Conservation (phyloP, 37 sponge, comb jelly and placozoan genomes). For the Chondrilla cf. caribensis region DNA sequence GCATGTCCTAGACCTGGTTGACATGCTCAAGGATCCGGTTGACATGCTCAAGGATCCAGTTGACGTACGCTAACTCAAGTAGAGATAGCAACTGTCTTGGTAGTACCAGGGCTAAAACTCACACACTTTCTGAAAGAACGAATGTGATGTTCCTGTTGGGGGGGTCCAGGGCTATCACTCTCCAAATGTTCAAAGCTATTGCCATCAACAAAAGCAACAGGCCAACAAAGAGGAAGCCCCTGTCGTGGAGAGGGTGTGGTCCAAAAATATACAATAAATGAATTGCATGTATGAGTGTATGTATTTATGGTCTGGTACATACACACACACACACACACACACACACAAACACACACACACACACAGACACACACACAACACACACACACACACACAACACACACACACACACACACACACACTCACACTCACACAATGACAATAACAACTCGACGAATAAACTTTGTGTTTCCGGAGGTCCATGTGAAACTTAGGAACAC, state of each 20-base stretch:
- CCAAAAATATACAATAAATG: too few relatives aligned
- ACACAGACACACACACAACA: too few relatives aligned
- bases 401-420: too few relatives aligned
- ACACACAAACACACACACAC: not conserved
- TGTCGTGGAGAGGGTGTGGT: not conserved
- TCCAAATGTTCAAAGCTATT: not conserved
- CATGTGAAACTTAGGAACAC: conserved; percentile 8
- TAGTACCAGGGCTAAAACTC: too few relatives aligned
- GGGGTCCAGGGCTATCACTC: not conserved
- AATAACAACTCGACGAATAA: not conserved
- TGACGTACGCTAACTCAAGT: too few relatives aligned
- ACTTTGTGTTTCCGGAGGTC: not conserved
- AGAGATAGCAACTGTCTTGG: too few relatives aligned
- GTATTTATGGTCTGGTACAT: not conserved
- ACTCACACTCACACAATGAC: not conserved
- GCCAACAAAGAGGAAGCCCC: conserved; percentile 1
- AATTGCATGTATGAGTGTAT: not conserved
- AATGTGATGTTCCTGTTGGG: not conserved
- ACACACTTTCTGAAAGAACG: too few relatives aligned
- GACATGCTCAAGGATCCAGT: too few relatives aligned
- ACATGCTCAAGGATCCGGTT: too few relatives aligned
- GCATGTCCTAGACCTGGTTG: too few relatives aligned
- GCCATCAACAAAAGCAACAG: not conserved
- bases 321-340: conserved; percentile 6
- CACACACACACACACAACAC: too few relatives aligned